A percentile compares a stretch with the other conserved stretches of the same genome.
phyloP scores from a whole-genome alignment of 2,113 vertebrate species.

The Atlantisia rogersi region DNA sequence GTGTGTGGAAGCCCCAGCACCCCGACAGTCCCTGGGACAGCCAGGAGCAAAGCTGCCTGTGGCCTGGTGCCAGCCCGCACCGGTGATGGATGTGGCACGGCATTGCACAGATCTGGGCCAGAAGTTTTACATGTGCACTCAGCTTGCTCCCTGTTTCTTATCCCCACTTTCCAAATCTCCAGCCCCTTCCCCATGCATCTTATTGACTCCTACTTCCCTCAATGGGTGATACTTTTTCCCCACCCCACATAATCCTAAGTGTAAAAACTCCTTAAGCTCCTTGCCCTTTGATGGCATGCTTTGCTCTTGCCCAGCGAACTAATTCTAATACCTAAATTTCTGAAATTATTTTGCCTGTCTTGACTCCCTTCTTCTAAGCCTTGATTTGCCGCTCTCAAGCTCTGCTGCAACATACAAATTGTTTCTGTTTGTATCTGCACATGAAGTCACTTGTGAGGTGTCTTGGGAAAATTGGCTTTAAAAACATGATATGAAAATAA shows the following conservation, averaged over 20 bases:
- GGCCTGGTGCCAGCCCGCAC: fast-evolving
- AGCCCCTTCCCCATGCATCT: not conserved
- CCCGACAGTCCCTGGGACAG: not conserved
- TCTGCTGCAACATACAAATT: not conserved
- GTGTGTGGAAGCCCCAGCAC: not conserved
- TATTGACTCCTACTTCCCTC: not conserved
- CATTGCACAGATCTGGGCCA: fast-evolving
- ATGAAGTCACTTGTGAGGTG: not conserved
- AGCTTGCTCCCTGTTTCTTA: not conserved
- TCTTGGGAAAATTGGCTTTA: slow-evolving; percentile 46
- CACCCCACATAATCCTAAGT: fast-evolving
- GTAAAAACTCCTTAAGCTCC: not conserved
- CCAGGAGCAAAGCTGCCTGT: fast-evolving
- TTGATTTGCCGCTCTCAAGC: slow-evolving; percentile 22
- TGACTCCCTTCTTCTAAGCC: not conserved
- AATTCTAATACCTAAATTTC: not conserved
- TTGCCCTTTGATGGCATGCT: not conserved
- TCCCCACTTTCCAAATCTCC: not conserved
- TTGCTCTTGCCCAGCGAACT: not conserved
- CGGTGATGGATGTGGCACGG: not conserved
- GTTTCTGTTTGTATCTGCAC: slow-evolving; percentile 13
- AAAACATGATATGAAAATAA: slow-evolving; percentile 47
- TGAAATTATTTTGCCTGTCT: not conserved
- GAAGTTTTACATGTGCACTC: not conserved
- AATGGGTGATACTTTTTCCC: not conserved